Base-by-base conservation (phyloP, 1,140 invertebrate species). In the Drosophila pectinifera region DNA sequence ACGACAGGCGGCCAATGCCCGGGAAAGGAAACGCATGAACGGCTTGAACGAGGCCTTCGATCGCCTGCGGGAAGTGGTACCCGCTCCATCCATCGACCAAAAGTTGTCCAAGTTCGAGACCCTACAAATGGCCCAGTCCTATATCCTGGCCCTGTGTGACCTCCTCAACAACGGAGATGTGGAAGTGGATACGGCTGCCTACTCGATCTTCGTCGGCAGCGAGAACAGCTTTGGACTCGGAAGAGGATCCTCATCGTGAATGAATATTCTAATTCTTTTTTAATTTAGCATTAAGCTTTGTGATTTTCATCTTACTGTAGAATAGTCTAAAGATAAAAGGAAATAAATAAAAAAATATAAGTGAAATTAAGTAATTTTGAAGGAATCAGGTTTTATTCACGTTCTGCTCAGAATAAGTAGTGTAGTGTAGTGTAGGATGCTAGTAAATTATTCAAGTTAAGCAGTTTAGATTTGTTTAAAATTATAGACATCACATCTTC, bases 51-150 rank as follows among this genome's bases (percentile, higher is more conserved):
- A 96, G 48, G 96, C 96, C 0, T 97, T 97, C 90, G 96, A 97
- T 86, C 78, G 94, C 59, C 90, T 97, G 7, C 93, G 97, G 16
- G 95, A 96, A 79, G 96, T 97, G n/a, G 95, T 98, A 16, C 97
- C 97, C 0, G 80, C 90, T 4, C 97, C 97, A 0, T 95, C 95
- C 3, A 94, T 95, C 26, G 96, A 97, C 78, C 94, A 96, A 72
- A 96, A 97, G 88, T 93, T 97, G 4, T 97, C 96, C 76, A 98
- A 98, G 92, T 97, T 96, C 88, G 97, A 98, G 91, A 97, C 97
- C 0, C 92, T 98, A 11, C 96, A 97, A 93, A 97, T 97, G 96
- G 97, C 97, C 0, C 96, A 97, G 82, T 96, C 95, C 13, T 97
- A 97, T 86, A 97, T 97, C 46, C 92, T 94, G 0, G 96, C 96